phyloP scores from a whole-genome alignment of 2,113 vertebrate species.

The Vimba vimba region DNA sequence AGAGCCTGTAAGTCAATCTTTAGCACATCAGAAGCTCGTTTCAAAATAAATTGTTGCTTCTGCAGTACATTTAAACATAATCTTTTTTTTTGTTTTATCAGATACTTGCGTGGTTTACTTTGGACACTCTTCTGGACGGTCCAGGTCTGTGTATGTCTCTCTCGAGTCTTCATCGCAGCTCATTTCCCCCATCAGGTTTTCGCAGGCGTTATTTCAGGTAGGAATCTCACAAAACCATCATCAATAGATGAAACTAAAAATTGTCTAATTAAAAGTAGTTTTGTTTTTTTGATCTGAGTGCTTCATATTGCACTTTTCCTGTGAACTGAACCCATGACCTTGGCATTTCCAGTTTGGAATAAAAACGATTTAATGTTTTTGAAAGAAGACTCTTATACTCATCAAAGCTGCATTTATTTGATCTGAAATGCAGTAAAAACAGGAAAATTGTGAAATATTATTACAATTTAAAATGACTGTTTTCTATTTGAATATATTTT shows the following conservation, averaged over 20 bases:
- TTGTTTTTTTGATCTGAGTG: too few relatives aligned
- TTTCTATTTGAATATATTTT: background rate
- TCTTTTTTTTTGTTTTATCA: constrained; percentile 57
- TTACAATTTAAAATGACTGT: background rate
- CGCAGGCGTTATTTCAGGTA: constrained; percentile 90
- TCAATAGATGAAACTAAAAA: background rate
- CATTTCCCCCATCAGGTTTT: constrained; percentile 98
- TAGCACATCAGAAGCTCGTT: background rate
- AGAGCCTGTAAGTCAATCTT: constrained; percentile 77
- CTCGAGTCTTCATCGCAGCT: constrained; percentile 92
- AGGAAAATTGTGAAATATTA: too few relatives aligned
- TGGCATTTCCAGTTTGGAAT: too few relatives aligned
- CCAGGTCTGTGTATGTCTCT: constrained; percentile 92
- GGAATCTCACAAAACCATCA: constrained; percentile 48
- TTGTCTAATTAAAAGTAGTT: too few relatives aligned
- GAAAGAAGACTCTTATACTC: background rate
- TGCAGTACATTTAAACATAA: background rate
- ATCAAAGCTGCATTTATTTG: background rate
- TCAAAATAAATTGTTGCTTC: background rate
- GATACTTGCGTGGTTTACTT: constrained; percentile 79
- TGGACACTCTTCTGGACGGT: constrained; percentile 88
- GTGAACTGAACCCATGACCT: too few relatives aligned
- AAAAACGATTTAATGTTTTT: background rate
- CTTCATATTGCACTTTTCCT: too few relatives aligned
- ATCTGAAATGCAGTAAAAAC: background rate